Evolutionary conservation across 2,888 invertebrate genomes (phyloP), one percentile per base, ranked within the genome.

Genomic region (Ceriagrion tenellum): DNA sequence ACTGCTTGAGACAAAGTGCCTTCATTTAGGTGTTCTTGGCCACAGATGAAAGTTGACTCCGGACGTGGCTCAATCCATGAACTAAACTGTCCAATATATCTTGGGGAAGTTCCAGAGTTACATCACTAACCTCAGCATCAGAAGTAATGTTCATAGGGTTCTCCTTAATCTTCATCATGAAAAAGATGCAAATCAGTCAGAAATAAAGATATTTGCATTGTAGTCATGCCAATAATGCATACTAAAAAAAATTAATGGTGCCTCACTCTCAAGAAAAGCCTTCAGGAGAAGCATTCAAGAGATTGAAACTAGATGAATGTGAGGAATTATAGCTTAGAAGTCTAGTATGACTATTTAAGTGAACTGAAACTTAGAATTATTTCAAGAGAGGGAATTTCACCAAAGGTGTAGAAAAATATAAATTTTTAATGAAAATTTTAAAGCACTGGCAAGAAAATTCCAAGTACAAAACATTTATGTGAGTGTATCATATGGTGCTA

Each of bases 21-120:
- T 16, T 63, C 3, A 47, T 23, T 93, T 47, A 93, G 40, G 23
- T 93, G 93, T 69, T 93, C n/a, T 93, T 93, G 16, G 93, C 69
- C 69, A 93, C 93, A 69, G 93, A 93, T 40, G 93, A 93, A 74
- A 93, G 93, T 69, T 93, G 93, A 47, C 93, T 93, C 69, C 93
- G 63, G 23, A 93, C 93, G n/a, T 93, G 93, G 63, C 93, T 69
- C 13, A 93, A 69, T 69, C 93, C 93, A 69, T 69, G n/a, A 20
- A 93, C 93, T 47, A 93, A 93, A 74, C 35, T 93, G 69, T 93
- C 93, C 63, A 93, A 69, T 6, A 93, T 47, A 69, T 69, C 47
- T 69, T 93, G 69, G 23, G 93, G 93, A 10, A 93, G 93, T 18
- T 93, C 93, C 12, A 93, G 63, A 23, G 93, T 93, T 23, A 93